Evolutionary conservation across 2,113 vertebrate species (phyloP), one percentile per base, ranked within the genome.

Genomic region (Lagenorhynchus albirostris): DNA sequence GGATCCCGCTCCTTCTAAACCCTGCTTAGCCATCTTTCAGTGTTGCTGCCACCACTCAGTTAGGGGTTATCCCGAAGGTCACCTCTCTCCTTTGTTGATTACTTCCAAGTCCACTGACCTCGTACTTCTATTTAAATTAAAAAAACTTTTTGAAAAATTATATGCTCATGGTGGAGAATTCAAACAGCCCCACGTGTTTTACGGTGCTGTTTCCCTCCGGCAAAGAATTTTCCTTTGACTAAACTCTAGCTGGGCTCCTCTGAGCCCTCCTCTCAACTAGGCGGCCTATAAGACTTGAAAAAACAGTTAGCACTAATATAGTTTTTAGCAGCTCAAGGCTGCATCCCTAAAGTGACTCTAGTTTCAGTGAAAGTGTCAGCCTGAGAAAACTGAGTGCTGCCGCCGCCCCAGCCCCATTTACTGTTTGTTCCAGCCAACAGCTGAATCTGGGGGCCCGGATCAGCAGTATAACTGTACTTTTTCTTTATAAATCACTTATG

Each of bases 1-100:
- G 3, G 9, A 0, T 0, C 29, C 29, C 14, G 21, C 31, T 9
- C 3, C 21, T 4, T 50, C 21, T 29, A 18, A 18, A 0, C 29
- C 18, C 23, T 2, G 33, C 68, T 44, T 15, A 12, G 44, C 15
- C 44, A 1, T 18, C 25, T 76, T 68, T 65, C 17, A 76, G 55
- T n/a, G 12, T 8, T 55, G 53, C 50, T 23, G 58, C 25, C 50
- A 1, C 31, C 60, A 0, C 11, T 12, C 9, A 36, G 41, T 5
- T 7, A 31, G 33, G 36, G n/a, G 17, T 8, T 36, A 1, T 41
- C 29, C 17, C 8, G 53, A 47, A 23, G 15, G 44, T 23, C 18
- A 17, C 41, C n/a, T 31, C 29, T 26, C 9, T 62, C 6, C 33
- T 44, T 47, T 65, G 60, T 31, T 50, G 65, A 63, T 91, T 31